Percentiles rank a stretch among this genome's conserved stretches.
Conservation (phyloP, 30 jellyfish, hydroid and myxozoan species). For the Cassiopea andromeda region DNA sequence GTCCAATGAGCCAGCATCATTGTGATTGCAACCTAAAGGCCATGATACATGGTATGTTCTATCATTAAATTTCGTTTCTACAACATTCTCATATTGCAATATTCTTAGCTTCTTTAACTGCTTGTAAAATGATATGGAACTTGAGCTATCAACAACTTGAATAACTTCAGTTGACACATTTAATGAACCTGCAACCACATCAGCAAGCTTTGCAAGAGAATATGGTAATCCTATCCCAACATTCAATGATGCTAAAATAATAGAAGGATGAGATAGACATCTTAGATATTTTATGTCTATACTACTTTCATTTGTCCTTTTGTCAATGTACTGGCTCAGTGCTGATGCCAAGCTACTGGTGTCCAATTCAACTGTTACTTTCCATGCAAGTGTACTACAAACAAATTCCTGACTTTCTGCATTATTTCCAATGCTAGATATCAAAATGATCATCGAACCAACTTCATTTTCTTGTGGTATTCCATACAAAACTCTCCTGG, state of each 20-base stretch:
- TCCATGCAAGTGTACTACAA: conserved; percentile 37
- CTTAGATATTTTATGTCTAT: background rate
- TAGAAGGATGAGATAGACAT: conserved; percentile 14
- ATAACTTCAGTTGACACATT: conserved; percentile 22
- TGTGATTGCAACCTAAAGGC: conserved; percentile 77
- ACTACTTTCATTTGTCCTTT: background rate
- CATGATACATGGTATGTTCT: conserved; percentile 51
- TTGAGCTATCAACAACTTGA: conserved; percentile 30
- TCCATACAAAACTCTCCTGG: conserved; percentile 38
- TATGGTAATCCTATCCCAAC: background rate
- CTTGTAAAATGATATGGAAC: conserved; percentile 30
- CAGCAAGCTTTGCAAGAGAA: conserved; percentile 3
- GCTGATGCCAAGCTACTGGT: conserved; percentile 34
- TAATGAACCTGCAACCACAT: background rate
- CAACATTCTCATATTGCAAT: conserved; percentile 1
- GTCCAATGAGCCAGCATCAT: conserved; percentile 1
- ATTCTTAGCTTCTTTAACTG: conserved; percentile 53
- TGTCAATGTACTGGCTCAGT: conserved; percentile 9
- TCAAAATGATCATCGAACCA: conserved; percentile 38
- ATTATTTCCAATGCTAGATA: conserved; percentile 39
- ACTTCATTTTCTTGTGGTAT: conserved; percentile 56
- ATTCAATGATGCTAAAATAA: conserved; percentile 29
- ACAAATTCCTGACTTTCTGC: conserved; percentile 23
- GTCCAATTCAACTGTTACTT: conserved; percentile 38
- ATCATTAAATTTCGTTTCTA: background rate